These are phyloP conservation scores for Athalia cordata DNA, from an alignment of 2,888 invertebrate species.

Conservation along the genomic window DNA sequence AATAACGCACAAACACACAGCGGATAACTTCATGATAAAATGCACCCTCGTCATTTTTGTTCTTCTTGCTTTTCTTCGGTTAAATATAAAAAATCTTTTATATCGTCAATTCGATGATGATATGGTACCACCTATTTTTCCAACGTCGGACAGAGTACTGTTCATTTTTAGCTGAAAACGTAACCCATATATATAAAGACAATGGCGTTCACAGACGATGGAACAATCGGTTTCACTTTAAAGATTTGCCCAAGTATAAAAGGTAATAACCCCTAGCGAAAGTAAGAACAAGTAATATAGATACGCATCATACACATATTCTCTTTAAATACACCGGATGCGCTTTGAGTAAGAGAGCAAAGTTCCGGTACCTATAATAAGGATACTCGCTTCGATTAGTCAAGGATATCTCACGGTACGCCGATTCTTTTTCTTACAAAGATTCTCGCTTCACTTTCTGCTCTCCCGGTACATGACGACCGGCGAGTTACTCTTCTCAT, in stretches of 20 bases:
- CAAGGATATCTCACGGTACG: slow-evolving; percentile 30
- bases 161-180: slow-evolving; percentile 32
- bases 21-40: slow-evolving; percentile 19
- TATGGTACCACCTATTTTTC: slow-evolving; percentile 23
- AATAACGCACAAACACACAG: slow-evolving; percentile 48
- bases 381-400: slow-evolving; percentile 40
- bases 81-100: not conserved
- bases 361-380: slow-evolving; percentile 54
- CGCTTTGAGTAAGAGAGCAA: slow-evolving; percentile 57
- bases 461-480: not conserved
- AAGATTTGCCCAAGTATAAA: slow-evolving; percentile 20
- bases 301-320: not conserved
- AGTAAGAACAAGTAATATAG: slow-evolving; percentile 56
- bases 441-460: slow-evolving; percentile 27
- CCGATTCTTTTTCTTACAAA: not conserved
- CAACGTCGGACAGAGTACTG: slow-evolving; percentile 24
- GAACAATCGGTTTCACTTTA: slow-evolving; percentile 71
- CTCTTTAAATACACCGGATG: slow-evolving; percentile 68
- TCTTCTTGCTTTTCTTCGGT: not conserved
- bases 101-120: too few species aligned
- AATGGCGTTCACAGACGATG: slow-evolving; percentile 64
- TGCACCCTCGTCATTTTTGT: not conserved
- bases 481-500: not conserved
- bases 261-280: slow-evolving; percentile 65
- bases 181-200: slow-evolving; percentile 37